A percentile compares a stretch with the other conserved stretches of the same genome.
Evolutionary conservation across 2,888 invertebrate genomes (phyloP).

Genomic region (Tholera decimalis): DNA sequence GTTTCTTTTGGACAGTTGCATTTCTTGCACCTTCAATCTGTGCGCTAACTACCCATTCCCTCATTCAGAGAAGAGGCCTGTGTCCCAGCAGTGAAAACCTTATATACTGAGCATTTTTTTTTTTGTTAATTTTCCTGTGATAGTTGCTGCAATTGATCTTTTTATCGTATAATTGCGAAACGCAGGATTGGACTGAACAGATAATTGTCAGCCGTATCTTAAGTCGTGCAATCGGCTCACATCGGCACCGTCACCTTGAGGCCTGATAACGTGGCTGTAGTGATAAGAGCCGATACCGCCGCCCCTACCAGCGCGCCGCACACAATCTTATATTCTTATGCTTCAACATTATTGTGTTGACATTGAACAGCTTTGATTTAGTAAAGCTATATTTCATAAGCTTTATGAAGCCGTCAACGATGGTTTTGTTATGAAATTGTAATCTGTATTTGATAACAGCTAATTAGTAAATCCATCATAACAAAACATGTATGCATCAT

Average conservation of each 20-base stretch:
- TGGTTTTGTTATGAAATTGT: slow-evolving; percentile 17
- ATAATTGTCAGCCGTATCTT: slow-evolving; percentile 76
- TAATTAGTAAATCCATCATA: slow-evolving; percentile 13
- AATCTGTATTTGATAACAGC: slow-evolving; percentile 28
- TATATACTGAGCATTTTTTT: slow-evolving; percentile 6
- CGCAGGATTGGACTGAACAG: slow-evolving; percentile 66
- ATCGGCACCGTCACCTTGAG: slow-evolving; percentile 89
- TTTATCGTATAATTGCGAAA: slow-evolving; percentile 60
- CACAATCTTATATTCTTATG: slow-evolving; percentile 55
- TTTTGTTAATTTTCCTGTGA: slow-evolving; percentile 27
- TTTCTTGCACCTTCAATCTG: slow-evolving; percentile 7
- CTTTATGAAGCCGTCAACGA: slow-evolving; percentile 1
- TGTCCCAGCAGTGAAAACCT: too few species aligned
- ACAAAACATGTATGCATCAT: slow-evolving; percentile 10
- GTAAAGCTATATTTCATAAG: slow-evolving; percentile 34
- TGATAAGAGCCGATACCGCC: slow-evolving; percentile 65
- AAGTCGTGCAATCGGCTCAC: slow-evolving; percentile 82
- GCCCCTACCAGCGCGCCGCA: slow-evolving; percentile 44
- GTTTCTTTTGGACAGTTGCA: slow-evolving; percentile 28
- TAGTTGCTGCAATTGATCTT: slow-evolving; percentile 30
- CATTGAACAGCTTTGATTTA: slow-evolving; percentile 55
- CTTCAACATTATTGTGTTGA: slow-evolving; percentile 51
- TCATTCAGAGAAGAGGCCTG: too few species aligned
- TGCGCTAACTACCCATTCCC: too few species aligned
- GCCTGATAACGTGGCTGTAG: slow-evolving; percentile 79